Evolutionary conservation across 2,888 invertebrate genomes (phyloP).

Genomic region (Allolobophora icterica): DNA sequence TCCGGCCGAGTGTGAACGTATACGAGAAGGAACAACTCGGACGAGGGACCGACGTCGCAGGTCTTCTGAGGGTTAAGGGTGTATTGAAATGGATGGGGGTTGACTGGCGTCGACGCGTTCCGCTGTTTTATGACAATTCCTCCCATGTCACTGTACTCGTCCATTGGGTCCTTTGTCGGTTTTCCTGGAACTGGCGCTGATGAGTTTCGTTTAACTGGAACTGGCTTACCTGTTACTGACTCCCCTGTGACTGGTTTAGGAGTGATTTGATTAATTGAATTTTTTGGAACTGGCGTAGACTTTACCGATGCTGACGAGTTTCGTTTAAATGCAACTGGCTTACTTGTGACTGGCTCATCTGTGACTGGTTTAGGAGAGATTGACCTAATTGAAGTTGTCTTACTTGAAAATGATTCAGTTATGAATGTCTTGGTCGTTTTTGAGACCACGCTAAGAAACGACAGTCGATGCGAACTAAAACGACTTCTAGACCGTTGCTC

Average conservation of each 20-base stretch:
- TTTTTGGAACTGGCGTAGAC: not conserved
- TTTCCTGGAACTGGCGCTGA: not conserved
- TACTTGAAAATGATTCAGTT: not conserved
- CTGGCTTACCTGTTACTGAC: not conserved
- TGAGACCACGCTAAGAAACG: not conserved
- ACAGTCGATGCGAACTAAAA: not conserved
- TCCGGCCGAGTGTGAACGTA: conserved; percentile 62
- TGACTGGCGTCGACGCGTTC: conserved; percentile 38
- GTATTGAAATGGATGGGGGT: conserved; percentile 56
- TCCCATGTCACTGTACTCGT: not conserved
- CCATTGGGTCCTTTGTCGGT: not conserved
- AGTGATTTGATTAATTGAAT: not conserved
- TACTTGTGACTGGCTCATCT: not conserved
- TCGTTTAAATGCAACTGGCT: not conserved
- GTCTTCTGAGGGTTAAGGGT: conserved; percentile 41
- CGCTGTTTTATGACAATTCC: not conserved
- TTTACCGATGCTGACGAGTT: not conserved
- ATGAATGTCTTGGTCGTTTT: not conserved
- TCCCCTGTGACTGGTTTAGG: not conserved
- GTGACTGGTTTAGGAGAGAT: no score
- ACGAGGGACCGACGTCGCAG: not conserved
- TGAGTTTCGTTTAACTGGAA: not conserved
- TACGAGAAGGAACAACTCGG: conserved; percentile 53
- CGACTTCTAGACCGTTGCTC: not conserved
- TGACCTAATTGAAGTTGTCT: not conserved